Evolutionary conservation across 2,797 vertebrate genomes (phyloP), one percentile per base, ranked within the genome.

Genomic region (Morelia viridis): DNA sequence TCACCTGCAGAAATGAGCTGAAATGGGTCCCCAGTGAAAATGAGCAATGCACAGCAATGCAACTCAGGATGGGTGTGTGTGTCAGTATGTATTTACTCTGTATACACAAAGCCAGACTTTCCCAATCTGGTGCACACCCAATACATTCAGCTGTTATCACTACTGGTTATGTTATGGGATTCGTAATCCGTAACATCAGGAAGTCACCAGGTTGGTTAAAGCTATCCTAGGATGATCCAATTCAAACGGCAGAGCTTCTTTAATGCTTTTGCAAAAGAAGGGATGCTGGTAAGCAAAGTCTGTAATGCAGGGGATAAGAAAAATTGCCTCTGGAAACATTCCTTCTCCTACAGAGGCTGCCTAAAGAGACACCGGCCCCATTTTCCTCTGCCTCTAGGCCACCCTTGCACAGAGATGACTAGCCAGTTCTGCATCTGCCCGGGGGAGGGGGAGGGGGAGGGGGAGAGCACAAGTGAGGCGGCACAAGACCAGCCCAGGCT

Each of bases 301-400:
- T 58, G 35, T 35, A 19, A 71, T 10, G 19, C 0, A 0, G 1
- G 24, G 9, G 8, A 28, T 4, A 0, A 19, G 15, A 2, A n/a
- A 31, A 60, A 26, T 6, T 5, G 24, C 12, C 53, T 85, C 8
- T 26, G 24, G 31, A 26, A 2, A 65, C 41, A 85, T 50, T 58
- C 15, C 15, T 12, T 62, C 12, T 24, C 53, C 62, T 85, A 22
- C 3, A 61, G 35, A 88, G 56, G 13, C 35, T n/a, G 1, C 13
- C 31, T 35, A 85, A 85, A 85, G 57, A 5, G 2, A 46, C 35
- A 90, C 0, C 22, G 64, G 9, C n/a, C 28, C 13, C 5, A 7
- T 17, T 35, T 60, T 58, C 53, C 19, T 8, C 41, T 76, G 8
- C 17, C 64, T 64, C 11, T 22, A n/a, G 6, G 60, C 15, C 31